phyloP scores from a whole-genome alignment of 2,797 vertebrate genomes.

The Muraenolepis orangiensis region DNA sequence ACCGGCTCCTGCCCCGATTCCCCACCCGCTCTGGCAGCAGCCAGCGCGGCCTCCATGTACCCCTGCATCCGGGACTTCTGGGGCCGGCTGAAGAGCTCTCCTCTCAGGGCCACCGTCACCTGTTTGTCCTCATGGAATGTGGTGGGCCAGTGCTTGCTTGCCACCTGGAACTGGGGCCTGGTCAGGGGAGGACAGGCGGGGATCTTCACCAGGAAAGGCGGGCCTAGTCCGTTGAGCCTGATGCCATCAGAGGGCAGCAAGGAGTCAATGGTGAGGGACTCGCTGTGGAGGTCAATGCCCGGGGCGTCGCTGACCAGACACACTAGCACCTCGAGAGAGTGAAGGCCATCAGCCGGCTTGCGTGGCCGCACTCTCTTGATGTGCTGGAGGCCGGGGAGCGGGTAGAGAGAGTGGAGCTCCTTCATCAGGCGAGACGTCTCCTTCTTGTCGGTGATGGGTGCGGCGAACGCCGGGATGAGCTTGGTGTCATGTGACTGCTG shows the following conservation, averaged over 20 bases:
- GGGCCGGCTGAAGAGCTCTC: constrained; percentile 68
- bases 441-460: constrained; percentile 76
- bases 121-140: constrained; percentile 85
- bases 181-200: constrained; percentile 76
- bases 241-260: constrained; percentile 61
- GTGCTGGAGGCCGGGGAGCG: constrained; percentile 72
- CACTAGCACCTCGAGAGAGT: constrained; percentile 77
- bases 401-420: constrained; percentile 69
- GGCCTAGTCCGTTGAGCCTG: constrained; percentile 67
- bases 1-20: constrained; percentile 71
- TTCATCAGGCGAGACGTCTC: constrained; percentile 78
- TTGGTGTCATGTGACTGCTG: constrained; percentile 67
- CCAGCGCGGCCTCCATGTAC: constrained; percentile 77
- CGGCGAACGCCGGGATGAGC: constrained; percentile 76
- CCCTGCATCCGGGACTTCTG: constrained; percentile 72
- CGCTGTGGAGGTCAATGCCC: neutral
- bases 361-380: constrained; percentile 82
- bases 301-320: constrained; percentile 63
- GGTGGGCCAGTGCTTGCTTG: constrained; percentile 80
- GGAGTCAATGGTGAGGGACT: constrained; percentile 32
- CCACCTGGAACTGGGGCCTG: constrained; percentile 80
- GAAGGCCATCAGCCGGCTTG: constrained; percentile 40
- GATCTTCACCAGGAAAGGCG: constrained; percentile 77
- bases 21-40: constrained; percentile 60
- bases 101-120: constrained; percentile 70